A percentile compares a stretch with the other conserved stretches of the same genome.
These are phyloP conservation scores for Lethenteron camtschaticum DNA, from an alignment of 2,113 vertebrate species.

Conservation along the genomic window DNA sequence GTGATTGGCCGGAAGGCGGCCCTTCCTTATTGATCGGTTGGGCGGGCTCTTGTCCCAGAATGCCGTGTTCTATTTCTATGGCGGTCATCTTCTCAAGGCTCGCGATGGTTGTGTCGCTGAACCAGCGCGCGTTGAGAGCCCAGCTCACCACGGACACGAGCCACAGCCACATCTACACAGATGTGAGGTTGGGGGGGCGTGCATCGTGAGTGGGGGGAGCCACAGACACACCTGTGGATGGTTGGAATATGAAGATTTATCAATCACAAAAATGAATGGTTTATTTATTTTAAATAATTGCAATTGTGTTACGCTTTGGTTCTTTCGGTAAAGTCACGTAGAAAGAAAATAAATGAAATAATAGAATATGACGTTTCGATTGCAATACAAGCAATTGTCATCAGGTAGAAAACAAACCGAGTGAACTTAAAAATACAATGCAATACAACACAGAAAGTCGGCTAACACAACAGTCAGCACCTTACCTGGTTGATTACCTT, in stretches of 20 bases:
- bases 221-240: neutral
- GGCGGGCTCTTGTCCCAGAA: too few species aligned
- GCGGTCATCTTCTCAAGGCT: slow-evolving; percentile 33
- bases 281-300: neutral
- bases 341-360: slow-evolving; percentile 6
- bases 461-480: too few species aligned
- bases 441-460: too few species aligned
- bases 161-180: slow-evolving; percentile 31
- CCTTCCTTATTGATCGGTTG: too few species aligned
- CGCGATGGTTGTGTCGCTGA: slow-evolving; percentile 26
- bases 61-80: slow-evolving; percentile 38
- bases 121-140: slow-evolving; percentile 35
- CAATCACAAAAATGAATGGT: neutral
- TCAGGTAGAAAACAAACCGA: too few species aligned
- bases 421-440: too few species aligned
- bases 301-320: neutral
- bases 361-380: slow-evolving; percentile 14
- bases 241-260: neutral
- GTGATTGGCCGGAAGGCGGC: too few species aligned
- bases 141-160: slow-evolving; percentile 26
- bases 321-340: neutral
- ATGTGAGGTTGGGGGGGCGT: too few species aligned
- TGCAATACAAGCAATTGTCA: too few species aligned
- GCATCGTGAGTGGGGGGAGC: too few species aligned
- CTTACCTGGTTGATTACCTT: too few species aligned